phyloP scores from a whole-genome alignment of 2,113 vertebrate genomes.

The Mus pahari region DNA sequence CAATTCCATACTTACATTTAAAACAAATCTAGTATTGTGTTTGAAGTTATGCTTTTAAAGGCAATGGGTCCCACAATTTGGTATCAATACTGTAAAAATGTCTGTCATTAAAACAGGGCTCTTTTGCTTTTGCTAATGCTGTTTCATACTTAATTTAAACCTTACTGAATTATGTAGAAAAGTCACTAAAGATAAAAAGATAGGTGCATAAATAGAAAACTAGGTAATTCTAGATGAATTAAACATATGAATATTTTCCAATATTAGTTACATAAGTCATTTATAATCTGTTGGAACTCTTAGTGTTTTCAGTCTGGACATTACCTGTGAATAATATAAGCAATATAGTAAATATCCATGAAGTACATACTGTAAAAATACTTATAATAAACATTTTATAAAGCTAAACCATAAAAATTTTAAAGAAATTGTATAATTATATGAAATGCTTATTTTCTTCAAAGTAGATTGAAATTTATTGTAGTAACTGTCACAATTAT shows the following conservation, averaged over 20 bases:
- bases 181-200: constrained; percentile 40
- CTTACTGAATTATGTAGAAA: constrained; percentile 77
- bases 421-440: constrained; percentile 2
- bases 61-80: constrained; percentile 70
- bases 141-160: constrained; percentile 83
- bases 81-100: constrained; percentile 73
- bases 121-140: constrained; percentile 45
- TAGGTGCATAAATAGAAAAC: constrained; percentile 46
- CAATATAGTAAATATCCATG: constrained; percentile 1
- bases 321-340: background rate
- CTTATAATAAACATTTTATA: background rate
- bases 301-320: constrained; percentile 14
- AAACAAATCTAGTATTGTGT: constrained; percentile 81
- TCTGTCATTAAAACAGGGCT: constrained; percentile 81
- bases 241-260: constrained; percentile 58
- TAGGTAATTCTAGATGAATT: constrained; percentile 66
- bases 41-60: constrained; percentile 84
- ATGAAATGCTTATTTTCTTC: constrained; percentile 30
- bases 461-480: background rate
- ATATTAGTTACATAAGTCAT: background rate
- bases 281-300: constrained; percentile 22
- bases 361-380: background rate
- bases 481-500: constrained; percentile 26
- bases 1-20: constrained; percentile 80
- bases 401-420: constrained; percentile 20